Evolutionary conservation across 2,113 vertebrate genomes (phyloP), one percentile per base, ranked within the genome.

Genomic region (Hiodon tergisus): DNA sequence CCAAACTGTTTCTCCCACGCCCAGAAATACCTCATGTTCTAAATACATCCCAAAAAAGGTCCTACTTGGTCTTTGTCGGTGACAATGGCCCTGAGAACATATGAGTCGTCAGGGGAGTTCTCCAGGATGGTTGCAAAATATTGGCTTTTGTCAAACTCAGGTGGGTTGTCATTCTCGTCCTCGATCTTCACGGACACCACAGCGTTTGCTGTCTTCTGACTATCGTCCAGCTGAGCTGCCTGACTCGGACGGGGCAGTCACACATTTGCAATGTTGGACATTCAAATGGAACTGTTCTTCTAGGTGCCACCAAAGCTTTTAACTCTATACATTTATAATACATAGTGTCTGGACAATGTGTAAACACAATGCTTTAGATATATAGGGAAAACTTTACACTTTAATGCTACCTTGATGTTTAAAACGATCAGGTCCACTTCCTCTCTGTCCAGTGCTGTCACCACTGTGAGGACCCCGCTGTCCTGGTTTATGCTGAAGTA

Each of bases 221-320:
- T 0, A 62, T 92, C 88, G 4, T 93, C 86, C 4, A 81, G 74
- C 81, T 94, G 93, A 53, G 82, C 53, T 6, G 90, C 93, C 93
- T 94, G 81, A 5, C 17, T 58, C 51, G 82, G 6, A 82, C 9
- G n/a, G 31, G 54, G 31, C 7, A 65, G 11, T 66, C 61, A 67
- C 11, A 78, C 31, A 31, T 31, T 31, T 31, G 31, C 31, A 31
- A 31, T 31, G 31, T 31, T 31, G 31, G 47, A 4, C 9, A 54
- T 58, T 51, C 47, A n/a, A 31, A 31, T 31, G 31, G 31, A 31
- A 31, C 31, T 31, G 31, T 31, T 31, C 31, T 31, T 31, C 31
- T 31, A 31, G 31, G 31, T 31, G 2, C 31, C 31, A 31, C 31
- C 31, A 31, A 31, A 31, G 31, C 31, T 31, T 31, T 31, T 31